Evolutionary conservation across 2,888 invertebrate species (phyloP).

Genomic region (Paralinhomoeus sp.): DNA sequence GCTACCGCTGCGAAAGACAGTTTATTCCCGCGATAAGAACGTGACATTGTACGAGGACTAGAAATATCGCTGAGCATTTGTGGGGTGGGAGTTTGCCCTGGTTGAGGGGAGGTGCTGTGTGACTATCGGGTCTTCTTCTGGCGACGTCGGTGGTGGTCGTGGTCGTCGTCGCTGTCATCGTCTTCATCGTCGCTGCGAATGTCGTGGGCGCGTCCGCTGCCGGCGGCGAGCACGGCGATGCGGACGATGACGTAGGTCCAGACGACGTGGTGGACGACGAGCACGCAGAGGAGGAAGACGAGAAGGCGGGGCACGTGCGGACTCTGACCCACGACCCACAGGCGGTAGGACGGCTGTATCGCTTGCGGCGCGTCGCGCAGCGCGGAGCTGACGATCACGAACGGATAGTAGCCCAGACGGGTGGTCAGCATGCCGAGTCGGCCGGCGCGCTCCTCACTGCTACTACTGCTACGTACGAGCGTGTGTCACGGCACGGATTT

Average conservation of each 20-base stretch:
- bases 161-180: neutral
- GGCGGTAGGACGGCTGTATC: constrained; percentile 17
- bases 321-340: neutral
- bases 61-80: no score
- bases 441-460: neutral
- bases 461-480: no score
- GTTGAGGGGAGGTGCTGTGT: no score
- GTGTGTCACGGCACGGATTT: no score
- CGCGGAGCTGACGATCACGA: constrained; percentile 15
- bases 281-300: neutral
- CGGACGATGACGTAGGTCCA: neutral
- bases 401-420: constrained; percentile 16
- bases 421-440: constrained; percentile 15
- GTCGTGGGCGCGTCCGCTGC: neutral
- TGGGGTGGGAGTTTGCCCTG: no score
- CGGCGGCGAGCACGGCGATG: neutral
- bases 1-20: no score
- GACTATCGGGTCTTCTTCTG: no score
- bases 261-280: neutral
- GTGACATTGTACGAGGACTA: no score
- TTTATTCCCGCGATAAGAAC: no score
- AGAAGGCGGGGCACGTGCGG: neutral
- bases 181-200: neutral
- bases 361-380: constrained; percentile 14
- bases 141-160: no score